Evolutionary conservation across 1,140 invertebrate genomes (phyloP).

Genomic region (Chrysomallon squamiferum): DNA sequence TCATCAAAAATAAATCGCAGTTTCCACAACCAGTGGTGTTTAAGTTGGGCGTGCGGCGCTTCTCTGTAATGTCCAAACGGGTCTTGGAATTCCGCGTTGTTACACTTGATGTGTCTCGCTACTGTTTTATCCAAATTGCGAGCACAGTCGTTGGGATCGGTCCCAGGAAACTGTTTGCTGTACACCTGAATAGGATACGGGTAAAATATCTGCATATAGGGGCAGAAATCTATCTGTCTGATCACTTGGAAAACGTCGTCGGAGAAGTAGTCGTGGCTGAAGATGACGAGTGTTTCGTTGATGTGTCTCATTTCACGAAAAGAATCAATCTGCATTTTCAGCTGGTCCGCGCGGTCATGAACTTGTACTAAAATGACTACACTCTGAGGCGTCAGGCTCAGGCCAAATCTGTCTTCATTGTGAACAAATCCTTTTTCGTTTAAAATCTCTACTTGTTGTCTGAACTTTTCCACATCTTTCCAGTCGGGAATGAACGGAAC

Average conservation of each 20-base stretch:
- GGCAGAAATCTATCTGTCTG: background rate
- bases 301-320: background rate
- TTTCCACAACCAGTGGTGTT: slow-evolving; percentile 99
- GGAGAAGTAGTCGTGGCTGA: background rate
- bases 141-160: slow-evolving; percentile 89
- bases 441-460: background rate
- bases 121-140: slow-evolving; percentile 84
- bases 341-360: background rate
- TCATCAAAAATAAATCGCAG: slow-evolving; percentile 31
- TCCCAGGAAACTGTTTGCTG: slow-evolving; percentile 87
- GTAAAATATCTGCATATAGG: slow-evolving; percentile 88
- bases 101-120: slow-evolving; percentile 80
- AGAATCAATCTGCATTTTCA: background rate
- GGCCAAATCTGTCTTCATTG: background rate
- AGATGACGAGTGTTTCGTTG: background rate
- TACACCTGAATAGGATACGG: slow-evolving; percentile 93
- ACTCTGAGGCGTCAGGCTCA: background rate
- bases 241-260: background rate
- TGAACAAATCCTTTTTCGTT: background rate
- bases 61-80: slow-evolving; percentile 94
- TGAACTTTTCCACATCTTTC: background rate
- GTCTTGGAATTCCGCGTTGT: slow-evolving; percentile 88
- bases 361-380: background rate
- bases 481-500: background rate
- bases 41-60: slow-evolving; percentile 94